Base-by-base conservation (phyloP, 1,140 invertebrate species). In the Trichonephila clavata region DNA sequence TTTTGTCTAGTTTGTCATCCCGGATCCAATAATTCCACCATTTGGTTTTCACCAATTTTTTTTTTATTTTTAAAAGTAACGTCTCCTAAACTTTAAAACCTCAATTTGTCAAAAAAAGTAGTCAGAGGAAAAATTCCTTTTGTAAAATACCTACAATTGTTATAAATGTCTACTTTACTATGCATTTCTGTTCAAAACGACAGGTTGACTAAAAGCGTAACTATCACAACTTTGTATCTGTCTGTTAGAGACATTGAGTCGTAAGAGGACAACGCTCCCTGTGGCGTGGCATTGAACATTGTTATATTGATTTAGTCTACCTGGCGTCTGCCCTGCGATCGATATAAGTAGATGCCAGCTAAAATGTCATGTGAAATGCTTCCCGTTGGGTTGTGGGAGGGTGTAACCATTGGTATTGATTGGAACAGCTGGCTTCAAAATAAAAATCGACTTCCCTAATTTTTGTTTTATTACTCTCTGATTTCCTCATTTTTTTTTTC, bases 291-390 rank as follows among this genome's bases (percentile, higher is more conserved):
- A 92, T 92, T 87, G 86, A 63, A 63, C 81, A 32, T 86, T 63
- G 80, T 63, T 77, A 18, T 92, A 92, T 92, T 92, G 91, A 92
- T 92, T 92, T 61, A 83, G 90, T 92, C 91, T 92, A 92, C 91
- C 91, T 92, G 91, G 91, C 91, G 91, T 92, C 91, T 92, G 57
- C 80, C 63, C 20, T 39, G 13, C 91, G 91, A 92, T 92, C 91
- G 83, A 92, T 92, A 59, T 50, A 59, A 80, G 32, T n/a, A 16
- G 50, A 39, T 59, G 50, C 32, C 59, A n/a, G 68, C 57, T 60
- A 27, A 20, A 77, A 77, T 77, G 71, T 77, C 71, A 77, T 16
- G 18, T 39, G 21, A 14, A 86, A 21, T 60, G 8, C 59, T 60
- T 57, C 81, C 18, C 24, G 60, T 16, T 21, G 43, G 21, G 24